A percentile compares a stretch with the other conserved stretches of the same genome.
These are phyloP conservation scores for Patella caerulea DNA, from an alignment of 2,888 invertebrate genomes.

Conservation along the genomic window DNA sequence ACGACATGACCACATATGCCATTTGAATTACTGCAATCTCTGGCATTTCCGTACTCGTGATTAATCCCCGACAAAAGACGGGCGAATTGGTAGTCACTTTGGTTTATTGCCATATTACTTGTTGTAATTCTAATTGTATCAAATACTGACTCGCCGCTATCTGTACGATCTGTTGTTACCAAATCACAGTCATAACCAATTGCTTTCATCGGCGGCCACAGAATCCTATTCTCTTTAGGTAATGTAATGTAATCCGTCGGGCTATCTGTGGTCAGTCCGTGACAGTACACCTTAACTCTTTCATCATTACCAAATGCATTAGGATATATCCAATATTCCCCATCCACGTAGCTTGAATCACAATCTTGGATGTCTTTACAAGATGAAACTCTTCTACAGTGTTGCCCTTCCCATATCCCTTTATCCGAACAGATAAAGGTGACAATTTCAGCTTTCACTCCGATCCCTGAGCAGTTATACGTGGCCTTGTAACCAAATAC, in stretches of 20 bases:
- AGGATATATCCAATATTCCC: conserved; percentile 9
- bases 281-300: not conserved
- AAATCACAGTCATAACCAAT: not conserved
- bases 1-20: not conserved
- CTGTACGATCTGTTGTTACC: not conserved
- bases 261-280: not conserved
- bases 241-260: not conserved
- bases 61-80: not conserved
- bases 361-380: not conserved
- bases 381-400: not conserved
- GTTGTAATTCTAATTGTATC: not conserved
- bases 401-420: not conserved
- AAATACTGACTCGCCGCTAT: not conserved
- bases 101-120: not conserved
- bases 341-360: not conserved
- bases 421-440: not conserved
- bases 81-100: not conserved
- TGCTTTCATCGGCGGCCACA: no score
- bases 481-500: not conserved
- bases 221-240: not conserved
- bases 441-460: not conserved
- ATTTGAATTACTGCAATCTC: not conserved
- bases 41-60: not conserved
- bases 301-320: not conserved
- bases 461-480: not conserved